phyloP scores from a whole-genome alignment of 2,113 vertebrate genomes.

The Procapra przewalskii region DNA sequence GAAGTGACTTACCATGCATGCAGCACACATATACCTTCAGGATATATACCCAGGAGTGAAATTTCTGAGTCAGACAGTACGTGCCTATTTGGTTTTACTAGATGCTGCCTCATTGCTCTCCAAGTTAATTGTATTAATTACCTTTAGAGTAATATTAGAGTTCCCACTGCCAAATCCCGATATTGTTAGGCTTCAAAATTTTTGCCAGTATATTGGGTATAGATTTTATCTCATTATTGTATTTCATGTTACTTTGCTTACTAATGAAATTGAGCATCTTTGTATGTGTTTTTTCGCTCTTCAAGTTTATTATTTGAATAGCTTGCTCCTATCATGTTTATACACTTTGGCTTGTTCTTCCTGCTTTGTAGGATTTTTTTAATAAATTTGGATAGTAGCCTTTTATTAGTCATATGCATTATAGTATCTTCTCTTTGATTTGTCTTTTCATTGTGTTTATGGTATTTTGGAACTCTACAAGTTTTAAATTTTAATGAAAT shows the following conservation, averaged over 20 bases:
- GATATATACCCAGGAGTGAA: neutral
- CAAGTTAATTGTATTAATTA: neutral
- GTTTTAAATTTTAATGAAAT: neutral
- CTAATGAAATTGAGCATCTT: neutral
- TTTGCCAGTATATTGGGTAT: neutral
- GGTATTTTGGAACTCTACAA: neutral
- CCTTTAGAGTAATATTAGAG: neutral
- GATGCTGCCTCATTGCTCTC: neutral
- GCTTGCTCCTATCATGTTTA: neutral
- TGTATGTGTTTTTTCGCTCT: neutral
- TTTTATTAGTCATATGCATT: neutral
- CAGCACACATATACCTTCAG: neutral
- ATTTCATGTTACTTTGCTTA: neutral
- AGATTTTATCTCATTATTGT: neutral
- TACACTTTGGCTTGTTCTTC: neutral
- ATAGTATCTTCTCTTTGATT: neutral
- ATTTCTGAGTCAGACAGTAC: neutral
- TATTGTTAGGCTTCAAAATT: neutral
- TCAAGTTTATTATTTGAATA: neutral
- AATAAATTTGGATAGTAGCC: neutral
- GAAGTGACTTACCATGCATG: neutral
- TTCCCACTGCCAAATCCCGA: neutral
- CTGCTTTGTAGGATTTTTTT: neutral
- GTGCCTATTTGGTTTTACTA: neutral
- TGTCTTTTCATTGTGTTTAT: neutral